Evolutionary conservation across 2,113 vertebrate species (phyloP).

Genomic region (Callipepla squamata): DNA sequence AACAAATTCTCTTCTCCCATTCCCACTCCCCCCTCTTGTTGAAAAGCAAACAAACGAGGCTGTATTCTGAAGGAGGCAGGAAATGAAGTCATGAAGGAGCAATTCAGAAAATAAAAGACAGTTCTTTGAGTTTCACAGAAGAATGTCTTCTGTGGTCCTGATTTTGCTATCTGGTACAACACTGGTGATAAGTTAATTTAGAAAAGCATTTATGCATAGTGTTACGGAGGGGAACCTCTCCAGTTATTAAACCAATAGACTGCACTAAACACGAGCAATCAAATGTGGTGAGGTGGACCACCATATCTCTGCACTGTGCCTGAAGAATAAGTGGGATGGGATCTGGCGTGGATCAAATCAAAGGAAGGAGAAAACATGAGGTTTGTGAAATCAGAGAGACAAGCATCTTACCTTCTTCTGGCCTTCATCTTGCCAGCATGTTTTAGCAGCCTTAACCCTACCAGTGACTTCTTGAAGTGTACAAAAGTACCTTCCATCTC

Average conservation of each 20-base stretch:
- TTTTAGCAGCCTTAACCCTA: background rate
- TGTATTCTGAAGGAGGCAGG: background rate
- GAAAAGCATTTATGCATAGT: background rate
- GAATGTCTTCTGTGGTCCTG: background rate
- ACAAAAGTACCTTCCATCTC: background rate
- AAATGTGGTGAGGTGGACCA: fast-evolving
- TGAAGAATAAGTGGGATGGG: background rate
- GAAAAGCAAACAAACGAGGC: conserved; percentile 24
- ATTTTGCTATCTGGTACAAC: background rate
- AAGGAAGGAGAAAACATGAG: background rate
- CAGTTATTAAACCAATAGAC: background rate
- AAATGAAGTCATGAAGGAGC: conserved; percentile 16
- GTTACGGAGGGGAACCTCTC: background rate
- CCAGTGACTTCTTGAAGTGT: background rate
- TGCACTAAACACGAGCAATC: background rate
- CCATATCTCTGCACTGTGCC: background rate
- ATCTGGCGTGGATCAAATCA: background rate
- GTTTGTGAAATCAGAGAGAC: background rate
- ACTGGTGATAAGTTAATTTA: background rate
- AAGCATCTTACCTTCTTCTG: background rate
- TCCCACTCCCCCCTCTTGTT: background rate
- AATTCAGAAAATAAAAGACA: background rate
- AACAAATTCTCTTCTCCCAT: background rate
- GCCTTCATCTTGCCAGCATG: background rate
- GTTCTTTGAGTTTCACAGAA: background rate